Evolutionary conservation across 37 sponge, comb jelly and placozoan genomes (phyloP), one percentile per base, ranked within the genome.

Genomic region (Corticium candelabrum): DNA sequence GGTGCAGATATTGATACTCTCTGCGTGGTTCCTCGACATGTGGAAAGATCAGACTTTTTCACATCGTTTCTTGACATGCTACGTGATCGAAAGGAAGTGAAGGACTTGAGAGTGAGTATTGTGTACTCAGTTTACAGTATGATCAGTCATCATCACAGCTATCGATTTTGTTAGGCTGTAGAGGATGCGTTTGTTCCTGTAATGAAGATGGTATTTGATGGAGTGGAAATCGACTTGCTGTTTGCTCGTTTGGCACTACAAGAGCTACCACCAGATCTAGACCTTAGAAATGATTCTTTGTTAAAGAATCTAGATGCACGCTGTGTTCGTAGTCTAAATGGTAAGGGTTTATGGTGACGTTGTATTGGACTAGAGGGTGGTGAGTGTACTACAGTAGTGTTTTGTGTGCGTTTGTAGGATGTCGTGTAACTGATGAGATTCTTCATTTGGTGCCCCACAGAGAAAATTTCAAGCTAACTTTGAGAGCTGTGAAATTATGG

Each of bases 1-100:
- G 99, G 99, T 40, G 99, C 99, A 74, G 99, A 99, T 83, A 99
- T 99, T 67, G 99, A 99, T 76, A 90, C 99, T 1, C 87, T 99
- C 11, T 73, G 92, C 40, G 96, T 99, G 32, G 96, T 93, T 27
- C 99, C 99, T 29, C 43, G 99, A 69, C 93, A 99, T 57, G 82
- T 99, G 27, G 91, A 95, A 0, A 80, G 99, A 41, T 70, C 56
- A 0, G 95, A 94, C 67, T 95, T 99, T 80, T 99, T 99, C 56
- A 68, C 86, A 2, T 85, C 90, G 2, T 99, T 99, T 82, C 69
- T 75, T 33, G 86, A 90, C 2, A 30, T 88, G 1, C 82, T 99
- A 38, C 38, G 11, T 29, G 39, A 73, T 2, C 86, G 87, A 35
- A 82, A 87, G 36, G 83, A 79, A 3, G 89, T 99, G 1, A 86